A percentile compares a stretch with the other conserved stretches of the same genome.
Evolutionary conservation across 2,797 vertebrate species (phyloP).

Genomic region (Pseudochaenichthys georgianus): DNA sequence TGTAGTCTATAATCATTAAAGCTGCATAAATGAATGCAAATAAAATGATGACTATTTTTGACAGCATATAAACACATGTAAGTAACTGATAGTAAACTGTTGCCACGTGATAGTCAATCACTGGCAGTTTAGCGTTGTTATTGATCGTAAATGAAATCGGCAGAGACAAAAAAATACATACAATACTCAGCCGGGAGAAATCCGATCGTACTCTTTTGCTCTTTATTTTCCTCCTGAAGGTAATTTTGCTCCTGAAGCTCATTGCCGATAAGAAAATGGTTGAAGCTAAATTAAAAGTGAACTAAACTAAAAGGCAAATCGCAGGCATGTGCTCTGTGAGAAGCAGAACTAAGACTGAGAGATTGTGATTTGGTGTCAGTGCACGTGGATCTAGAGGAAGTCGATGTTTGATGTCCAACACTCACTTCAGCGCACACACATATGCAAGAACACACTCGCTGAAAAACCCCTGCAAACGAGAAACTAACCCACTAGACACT

Average conservation of each 20-base stretch:
- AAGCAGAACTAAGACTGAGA: conserved; percentile 73
- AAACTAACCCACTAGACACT: neutral
- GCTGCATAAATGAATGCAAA: conserved; percentile 14
- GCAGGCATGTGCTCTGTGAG: conserved; percentile 51
- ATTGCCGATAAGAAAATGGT: conserved; percentile 74
- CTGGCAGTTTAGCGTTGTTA: neutral
- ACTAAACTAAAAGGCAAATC: conserved; percentile 23
- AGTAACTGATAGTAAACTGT: neutral
- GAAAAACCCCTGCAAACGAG: conserved; percentile 40
- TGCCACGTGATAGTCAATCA: neutral
- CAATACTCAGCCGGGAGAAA: conserved; percentile 89
- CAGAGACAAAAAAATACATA: conserved; percentile 85
- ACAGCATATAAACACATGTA: neutral
- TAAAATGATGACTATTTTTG: conserved; percentile 7
- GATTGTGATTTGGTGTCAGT: conserved; percentile 54
- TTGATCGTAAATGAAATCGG: neutral
- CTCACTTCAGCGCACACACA: conserved; percentile 33
- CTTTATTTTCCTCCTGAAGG: conserved; percentile 90
- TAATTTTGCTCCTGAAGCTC: conserved; percentile 93
- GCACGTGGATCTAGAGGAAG: conserved; percentile 82
- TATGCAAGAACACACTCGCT: conserved; percentile 5
- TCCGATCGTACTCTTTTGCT: conserved; percentile 86
- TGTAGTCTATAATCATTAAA: neutral
- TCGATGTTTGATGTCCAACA: conserved; percentile 65
- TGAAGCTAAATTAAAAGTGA: conserved; percentile 42